Evolutionary conservation across 1,140 invertebrate genomes (phyloP), one percentile per base, ranked within the genome.

Genomic region (Phortica variegata): DNA sequence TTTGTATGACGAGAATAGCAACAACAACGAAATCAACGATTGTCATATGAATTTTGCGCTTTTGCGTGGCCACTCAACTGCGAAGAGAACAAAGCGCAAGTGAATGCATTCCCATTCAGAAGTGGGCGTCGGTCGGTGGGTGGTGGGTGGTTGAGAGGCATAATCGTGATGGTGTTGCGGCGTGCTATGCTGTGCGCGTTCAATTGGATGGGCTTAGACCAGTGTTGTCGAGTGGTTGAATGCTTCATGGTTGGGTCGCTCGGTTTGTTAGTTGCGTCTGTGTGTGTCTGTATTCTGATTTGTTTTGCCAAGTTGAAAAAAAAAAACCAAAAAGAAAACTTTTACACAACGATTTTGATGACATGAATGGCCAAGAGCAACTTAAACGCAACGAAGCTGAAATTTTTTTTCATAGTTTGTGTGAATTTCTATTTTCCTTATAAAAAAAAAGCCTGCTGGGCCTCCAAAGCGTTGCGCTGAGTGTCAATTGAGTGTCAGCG

Each of bases 51-150:
- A 60, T 63, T 53, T 26, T 62, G 46, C 50, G 57, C 66, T 71
- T 66, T 71, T 50, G 54, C 60, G 70, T 63, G 55, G 69, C 70
- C 65, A 73, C 61, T 73, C 69, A 73, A 73, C 59, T 70, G 69
- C 60, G 55, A 73, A 62, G 58, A 60, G 65, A 50, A 72, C 63
- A 72, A 73, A 72, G 61, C 54, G 45, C 58, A 65, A 31, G 46
- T 65, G 63, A 71, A 58, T 66, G 58, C 63, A 59, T 54, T 57
- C n/a, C n/a, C n/a, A n/a, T n/a, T n/a, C n/a, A n/a, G n/a, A n/a
- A n/a, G n/a, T 46, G 38, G 36, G 34, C 54, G n/a, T 47, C 33
- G 12, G 5, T 34, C 10, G 33, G 5, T 7, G 16, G 33, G 47
- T 38, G 37, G 44, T 26, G 45, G 33, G 26, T 34, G 45, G 16